Conservation (phyloP, 2,888 invertebrate species). For the Ochropacha duplaris region DNA sequence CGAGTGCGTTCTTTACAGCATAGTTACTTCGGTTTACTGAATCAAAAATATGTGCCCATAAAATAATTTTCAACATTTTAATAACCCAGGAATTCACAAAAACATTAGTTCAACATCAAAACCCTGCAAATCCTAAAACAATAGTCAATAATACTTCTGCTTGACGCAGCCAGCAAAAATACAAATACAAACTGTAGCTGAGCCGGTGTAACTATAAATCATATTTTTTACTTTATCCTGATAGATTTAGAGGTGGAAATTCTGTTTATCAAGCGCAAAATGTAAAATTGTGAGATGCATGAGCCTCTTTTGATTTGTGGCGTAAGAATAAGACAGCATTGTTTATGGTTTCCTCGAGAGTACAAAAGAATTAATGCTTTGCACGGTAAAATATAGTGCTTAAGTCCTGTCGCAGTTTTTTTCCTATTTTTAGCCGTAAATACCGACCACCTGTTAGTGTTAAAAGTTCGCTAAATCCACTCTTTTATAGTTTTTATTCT, state of each 20-base stretch:
- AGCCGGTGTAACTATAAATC: constrained; percentile 22
- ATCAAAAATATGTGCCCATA: too few species aligned
- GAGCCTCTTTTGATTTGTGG: constrained; percentile 72
- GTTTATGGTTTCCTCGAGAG: constrained; percentile 70
- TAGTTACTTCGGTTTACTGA: too few species aligned
- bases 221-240: constrained; percentile 16
- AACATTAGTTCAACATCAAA: constrained; percentile 30
- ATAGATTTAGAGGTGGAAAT: constrained; percentile 19
- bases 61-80: too few species aligned
- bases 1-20: too few species aligned
- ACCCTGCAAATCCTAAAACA: constrained; percentile 40
- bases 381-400: constrained; percentile 26
- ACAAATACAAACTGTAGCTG: constrained; percentile 49
- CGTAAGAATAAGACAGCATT: constrained; percentile 58
- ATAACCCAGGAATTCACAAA: constrained; percentile 9
- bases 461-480: background rate
- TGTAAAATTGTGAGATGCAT: constrained; percentile 34
- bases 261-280: constrained; percentile 11
- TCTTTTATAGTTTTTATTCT: background rate
- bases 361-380: constrained; percentile 55
- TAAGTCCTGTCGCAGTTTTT: background rate
- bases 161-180: constrained; percentile 42
- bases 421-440: constrained; percentile 3
- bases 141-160: constrained; percentile 63
- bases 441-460: constrained; percentile 1